These are phyloP conservation scores for Sandelia bainsii DNA, from an alignment of 2,797 vertebrate genomes.

Conservation along the genomic window DNA sequence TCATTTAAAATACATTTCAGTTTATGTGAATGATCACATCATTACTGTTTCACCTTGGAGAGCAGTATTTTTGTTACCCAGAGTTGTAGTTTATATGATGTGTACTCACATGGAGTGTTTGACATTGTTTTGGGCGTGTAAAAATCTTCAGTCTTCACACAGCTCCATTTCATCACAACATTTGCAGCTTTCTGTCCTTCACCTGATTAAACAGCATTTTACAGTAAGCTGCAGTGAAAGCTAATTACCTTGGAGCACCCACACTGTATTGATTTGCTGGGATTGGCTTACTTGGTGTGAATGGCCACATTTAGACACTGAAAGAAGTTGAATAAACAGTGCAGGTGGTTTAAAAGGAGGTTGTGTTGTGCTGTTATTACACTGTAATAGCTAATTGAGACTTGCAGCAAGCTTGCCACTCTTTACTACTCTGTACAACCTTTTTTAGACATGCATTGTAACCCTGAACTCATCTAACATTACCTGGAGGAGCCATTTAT, in stretches of 20 bases:
- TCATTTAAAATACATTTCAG: neutral
- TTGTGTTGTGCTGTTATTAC: neutral
- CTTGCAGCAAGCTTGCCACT: neutral
- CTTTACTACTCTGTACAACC: too few species aligned
- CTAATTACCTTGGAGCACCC: neutral
- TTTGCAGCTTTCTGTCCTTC: constrained; percentile 7
- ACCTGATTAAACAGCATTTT: neutral
- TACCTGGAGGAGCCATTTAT: too few species aligned
- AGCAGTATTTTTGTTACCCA: neutral
- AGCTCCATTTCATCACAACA: neutral
- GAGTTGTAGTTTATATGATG: neutral
- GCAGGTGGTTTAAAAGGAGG: constrained; percentile 6
- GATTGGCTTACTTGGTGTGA: neutral
- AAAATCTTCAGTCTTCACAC: neutral
- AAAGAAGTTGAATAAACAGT: constrained; percentile 9
- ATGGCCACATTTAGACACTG: constrained; percentile 1
- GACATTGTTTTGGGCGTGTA: neutral
- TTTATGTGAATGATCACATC: neutral
- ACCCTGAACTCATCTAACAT: too few species aligned
- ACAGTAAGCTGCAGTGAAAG: neutral
- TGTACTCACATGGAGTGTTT: neutral
- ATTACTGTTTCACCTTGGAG: neutral
- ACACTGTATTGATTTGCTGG: constrained; percentile 18
- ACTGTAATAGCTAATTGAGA: neutral
- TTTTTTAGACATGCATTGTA: too few species aligned